Percentiles rank a stretch among this genome's conserved stretches.
Evolutionary conservation across 2,797 vertebrate species (phyloP).

Genomic region (Danio kyathit): DNA sequence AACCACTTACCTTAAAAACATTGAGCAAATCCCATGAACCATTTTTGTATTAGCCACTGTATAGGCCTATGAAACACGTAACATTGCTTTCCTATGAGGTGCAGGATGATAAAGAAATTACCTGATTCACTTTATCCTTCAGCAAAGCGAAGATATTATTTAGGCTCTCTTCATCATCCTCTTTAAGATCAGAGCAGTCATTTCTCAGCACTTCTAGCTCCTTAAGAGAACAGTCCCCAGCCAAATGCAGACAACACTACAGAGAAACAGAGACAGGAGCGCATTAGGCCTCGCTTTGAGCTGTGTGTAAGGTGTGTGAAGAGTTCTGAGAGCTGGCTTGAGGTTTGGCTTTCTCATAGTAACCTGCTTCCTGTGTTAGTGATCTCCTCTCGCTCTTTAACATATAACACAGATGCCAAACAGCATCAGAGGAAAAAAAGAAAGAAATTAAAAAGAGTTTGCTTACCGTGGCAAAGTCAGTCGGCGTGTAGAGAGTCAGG

Average conservation of each 20-base stretch:
- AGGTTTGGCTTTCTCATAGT: slow-evolving; percentile 45
- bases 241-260: accelerated
- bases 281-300: not conserved
- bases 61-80: not conserved
- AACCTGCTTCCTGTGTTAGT: slow-evolving; percentile 43
- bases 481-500: not conserved
- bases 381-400: slow-evolving; percentile 27
- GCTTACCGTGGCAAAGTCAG: slow-evolving; percentile 36
- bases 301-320: not conserved
- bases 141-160: accelerated
- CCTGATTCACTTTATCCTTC: accelerated
- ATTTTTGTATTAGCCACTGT: too few relatives aligned
- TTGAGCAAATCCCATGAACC: too few relatives aligned
- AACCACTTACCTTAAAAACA: too few relatives aligned
- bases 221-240: accelerated
- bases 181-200: not conserved
- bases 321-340: slow-evolving; percentile 38
- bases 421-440: not conserved
- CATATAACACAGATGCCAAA: not conserved
- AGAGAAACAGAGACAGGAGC: slow-evolving; percentile 22
- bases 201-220: accelerated
- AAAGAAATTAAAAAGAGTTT: not conserved
- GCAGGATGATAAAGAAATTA: not conserved
- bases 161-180: accelerated
- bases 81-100: not conserved